phyloP scores from a whole-genome alignment of 2,888 invertebrate genomes.

The Aphidoletes aphidimyza region DNA sequence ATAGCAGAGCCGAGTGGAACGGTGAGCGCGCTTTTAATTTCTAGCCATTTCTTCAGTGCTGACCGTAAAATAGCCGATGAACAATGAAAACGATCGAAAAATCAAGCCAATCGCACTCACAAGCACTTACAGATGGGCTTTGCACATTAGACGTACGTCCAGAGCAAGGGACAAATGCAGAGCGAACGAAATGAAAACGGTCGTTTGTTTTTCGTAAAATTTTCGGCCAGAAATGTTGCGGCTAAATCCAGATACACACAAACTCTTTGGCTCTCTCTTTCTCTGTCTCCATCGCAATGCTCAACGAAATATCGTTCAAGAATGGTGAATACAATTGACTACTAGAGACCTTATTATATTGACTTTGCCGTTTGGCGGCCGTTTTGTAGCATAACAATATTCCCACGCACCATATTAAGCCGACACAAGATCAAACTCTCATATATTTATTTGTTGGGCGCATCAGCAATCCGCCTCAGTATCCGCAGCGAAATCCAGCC shows the following conservation, averaged over 20 bases:
- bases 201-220: no score
- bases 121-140: neutral
- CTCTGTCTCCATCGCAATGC: neutral
- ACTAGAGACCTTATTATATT: constrained; percentile 51
- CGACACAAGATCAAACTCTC: constrained; percentile 50
- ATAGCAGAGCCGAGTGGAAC: no score
- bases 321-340: constrained; percentile 47
- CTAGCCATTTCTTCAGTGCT: neutral
- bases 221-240: neutral
- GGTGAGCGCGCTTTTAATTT: neutral
- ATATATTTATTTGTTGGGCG: constrained; percentile 48
- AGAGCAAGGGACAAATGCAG: constrained; percentile 18
- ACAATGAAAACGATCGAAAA: constrained; percentile 19
- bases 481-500: neutral
- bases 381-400: constrained; percentile 52
- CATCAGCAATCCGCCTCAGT: constrained; percentile 16
- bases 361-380: constrained; percentile 46
- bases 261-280: neutral
- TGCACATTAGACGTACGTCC: no score
- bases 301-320: neutral
- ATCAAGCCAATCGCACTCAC: neutral
- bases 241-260: neutral
- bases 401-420: constrained; percentile 54
- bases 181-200: constrained; percentile 11
- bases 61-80: neutral